phyloP scores from a whole-genome alignment of 2,113 vertebrate genomes.

The Brachyhypopomus gauderio region DNA sequence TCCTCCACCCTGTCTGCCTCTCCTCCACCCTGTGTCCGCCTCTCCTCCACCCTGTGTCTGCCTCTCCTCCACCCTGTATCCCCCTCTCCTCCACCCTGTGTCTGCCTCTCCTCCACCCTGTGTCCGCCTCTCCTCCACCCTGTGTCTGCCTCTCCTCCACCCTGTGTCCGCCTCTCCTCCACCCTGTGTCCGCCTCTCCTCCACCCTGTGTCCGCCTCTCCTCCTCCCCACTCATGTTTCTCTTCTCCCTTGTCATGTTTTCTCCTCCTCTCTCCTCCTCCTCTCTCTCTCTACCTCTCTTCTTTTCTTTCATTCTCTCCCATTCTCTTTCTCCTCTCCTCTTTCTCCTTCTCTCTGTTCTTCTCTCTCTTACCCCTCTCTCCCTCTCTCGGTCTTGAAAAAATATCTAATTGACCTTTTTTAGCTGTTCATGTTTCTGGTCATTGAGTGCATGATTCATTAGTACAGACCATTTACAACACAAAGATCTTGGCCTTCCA shows the following conservation, averaged over 20 bases:
- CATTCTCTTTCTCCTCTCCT: neutral
- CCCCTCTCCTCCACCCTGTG: too few relatives aligned
- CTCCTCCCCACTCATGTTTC: conserved; percentile 46
- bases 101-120: too few relatives aligned
- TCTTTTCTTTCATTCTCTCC: neutral
- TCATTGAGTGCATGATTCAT: too few relatives aligned
- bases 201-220: conserved; percentile 26
- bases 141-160: conserved; percentile 22
- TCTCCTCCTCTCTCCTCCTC: conserved; percentile 7
- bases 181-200: too few relatives aligned
- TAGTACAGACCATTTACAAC: too few relatives aligned
- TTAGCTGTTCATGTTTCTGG: too few relatives aligned
- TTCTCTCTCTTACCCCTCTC: neutral
- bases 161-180: conserved; percentile 45
- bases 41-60: too few relatives aligned
- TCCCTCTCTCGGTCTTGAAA: neutral
- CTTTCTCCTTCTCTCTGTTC: neutral
- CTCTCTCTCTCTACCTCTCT: neutral
- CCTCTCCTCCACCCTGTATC: too few relatives aligned
- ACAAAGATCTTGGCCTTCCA: too few relatives aligned
- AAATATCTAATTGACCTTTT: too few relatives aligned
- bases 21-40: too few relatives aligned
- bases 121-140: conserved; percentile 53
- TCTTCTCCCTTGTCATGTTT: conserved; percentile 2
- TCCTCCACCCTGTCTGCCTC: too few relatives aligned